phyloP scores from a whole-genome alignment of 1,140 invertebrate genomes.

The Zophobas atratus region DNA sequence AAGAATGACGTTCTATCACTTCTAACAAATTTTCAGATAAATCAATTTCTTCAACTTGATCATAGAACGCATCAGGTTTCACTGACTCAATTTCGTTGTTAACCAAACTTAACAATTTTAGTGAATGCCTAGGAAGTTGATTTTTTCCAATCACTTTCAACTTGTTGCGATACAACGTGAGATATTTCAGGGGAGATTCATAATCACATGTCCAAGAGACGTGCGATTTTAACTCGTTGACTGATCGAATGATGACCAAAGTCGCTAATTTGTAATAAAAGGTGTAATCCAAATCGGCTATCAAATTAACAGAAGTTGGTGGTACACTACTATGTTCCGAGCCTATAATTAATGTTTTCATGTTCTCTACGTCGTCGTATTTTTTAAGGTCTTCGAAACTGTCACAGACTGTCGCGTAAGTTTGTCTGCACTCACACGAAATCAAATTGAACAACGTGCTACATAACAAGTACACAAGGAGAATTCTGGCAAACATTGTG shows the following conservation, averaged over 20 bases:
- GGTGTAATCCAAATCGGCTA: too few relatives aligned
- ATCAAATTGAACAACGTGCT: not conserved
- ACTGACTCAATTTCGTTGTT: slow-evolving; percentile 1
- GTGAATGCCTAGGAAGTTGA: too few relatives aligned
- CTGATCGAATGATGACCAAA: too few relatives aligned
- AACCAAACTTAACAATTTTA: not conserved
- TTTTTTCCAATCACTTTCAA: too few relatives aligned
- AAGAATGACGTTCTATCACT: not conserved
- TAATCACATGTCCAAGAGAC: too few relatives aligned
- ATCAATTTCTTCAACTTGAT: not conserved
- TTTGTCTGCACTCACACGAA: slow-evolving; percentile 9
- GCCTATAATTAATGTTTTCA: slow-evolving; percentile 7
- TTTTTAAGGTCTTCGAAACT: slow-evolving; percentile 17
- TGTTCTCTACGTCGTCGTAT: not conserved
- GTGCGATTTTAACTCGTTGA: too few relatives aligned
- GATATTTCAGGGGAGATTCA: too few relatives aligned
- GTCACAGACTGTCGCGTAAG: slow-evolving; percentile 23
- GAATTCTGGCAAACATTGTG: too few relatives aligned
- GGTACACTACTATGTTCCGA: not conserved
- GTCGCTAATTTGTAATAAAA: too few relatives aligned
- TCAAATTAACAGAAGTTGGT: not conserved
- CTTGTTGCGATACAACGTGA: too few relatives aligned
- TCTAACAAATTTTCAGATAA: not conserved
- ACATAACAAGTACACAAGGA: not conserved
- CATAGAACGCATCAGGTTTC: not conserved